These are phyloP conservation scores for Styela clava DNA, from an alignment of 23 tunicate species.

Conservation along the genomic window DNA sequence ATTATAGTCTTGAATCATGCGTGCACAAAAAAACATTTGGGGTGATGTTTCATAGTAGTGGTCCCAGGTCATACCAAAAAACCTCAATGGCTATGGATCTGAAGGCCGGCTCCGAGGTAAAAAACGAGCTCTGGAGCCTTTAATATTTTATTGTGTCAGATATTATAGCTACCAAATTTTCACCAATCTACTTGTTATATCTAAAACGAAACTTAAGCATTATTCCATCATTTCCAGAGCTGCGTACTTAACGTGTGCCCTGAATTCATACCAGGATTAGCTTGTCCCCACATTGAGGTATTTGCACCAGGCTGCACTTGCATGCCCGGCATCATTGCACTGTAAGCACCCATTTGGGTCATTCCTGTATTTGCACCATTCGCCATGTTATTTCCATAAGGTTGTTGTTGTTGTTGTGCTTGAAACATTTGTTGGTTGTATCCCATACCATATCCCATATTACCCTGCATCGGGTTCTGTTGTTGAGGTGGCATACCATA, in stretches of 20 bases:
- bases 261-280: constrained; percentile 4
- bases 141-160: too few relatives aligned
- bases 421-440: neutral
- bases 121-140: too few relatives aligned
- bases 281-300: neutral
- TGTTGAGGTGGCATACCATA: neutral
- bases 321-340: neutral
- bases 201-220: too few relatives aligned
- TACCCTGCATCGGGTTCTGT: neutral
- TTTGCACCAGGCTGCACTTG: neutral
- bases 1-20: too few relatives aligned
- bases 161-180: too few relatives aligned
- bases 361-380: neutral
- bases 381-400: neutral
- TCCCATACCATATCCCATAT: neutral
- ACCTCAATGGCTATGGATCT: too few relatives aligned
- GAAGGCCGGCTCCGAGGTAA: too few relatives aligned
- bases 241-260: constrained; percentile 19
- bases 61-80: too few relatives aligned
- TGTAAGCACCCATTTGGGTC: neutral
- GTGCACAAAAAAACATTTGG: too few relatives aligned
- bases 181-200: too few relatives aligned
- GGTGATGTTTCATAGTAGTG: too few relatives aligned
- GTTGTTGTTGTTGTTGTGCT: neutral
- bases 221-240: constrained; percentile 17